These are phyloP conservation scores for Peromyscus eremicus DNA, from an alignment of 2,797 vertebrate species.

Conservation along the genomic window DNA sequence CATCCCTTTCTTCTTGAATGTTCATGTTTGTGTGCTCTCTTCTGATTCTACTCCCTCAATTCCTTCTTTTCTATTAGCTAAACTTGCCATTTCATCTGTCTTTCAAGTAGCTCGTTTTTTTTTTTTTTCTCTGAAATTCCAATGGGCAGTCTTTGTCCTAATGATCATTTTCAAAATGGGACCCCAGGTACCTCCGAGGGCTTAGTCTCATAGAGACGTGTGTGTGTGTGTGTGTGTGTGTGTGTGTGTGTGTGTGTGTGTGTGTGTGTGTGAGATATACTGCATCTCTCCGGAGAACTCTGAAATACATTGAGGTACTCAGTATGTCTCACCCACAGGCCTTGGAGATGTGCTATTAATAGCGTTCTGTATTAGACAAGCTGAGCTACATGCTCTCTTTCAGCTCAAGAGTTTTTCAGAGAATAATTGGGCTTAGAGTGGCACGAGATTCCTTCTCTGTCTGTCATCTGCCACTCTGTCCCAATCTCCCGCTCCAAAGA, in stretches of 20 bases:
- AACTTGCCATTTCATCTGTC: not conserved
- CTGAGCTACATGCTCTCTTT: not conserved
- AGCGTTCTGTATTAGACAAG: constrained; percentile 56
- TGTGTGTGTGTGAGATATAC: not conserved
- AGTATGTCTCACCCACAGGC: not conserved
- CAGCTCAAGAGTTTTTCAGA: constrained; percentile 51
- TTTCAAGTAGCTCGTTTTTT: not conserved
- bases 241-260: not conserved
- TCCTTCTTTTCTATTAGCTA: not conserved
- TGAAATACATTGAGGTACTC: not conserved
- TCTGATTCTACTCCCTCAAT: not conserved
- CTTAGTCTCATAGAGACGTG: not conserved
- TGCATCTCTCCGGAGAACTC: not conserved
- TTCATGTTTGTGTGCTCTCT: not conserved
- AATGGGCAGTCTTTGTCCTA: not conserved
- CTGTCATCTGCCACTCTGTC: not conserved
- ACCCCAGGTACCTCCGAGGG: not conserved
- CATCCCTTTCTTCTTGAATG: not conserved
- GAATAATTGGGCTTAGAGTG: constrained; percentile 35
- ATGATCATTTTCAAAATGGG: constrained; percentile 20
- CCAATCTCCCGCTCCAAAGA: not conserved
- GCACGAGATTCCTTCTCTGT: constrained; percentile 11
- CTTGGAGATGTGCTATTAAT: constrained; percentile 57
- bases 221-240: too few species aligned
- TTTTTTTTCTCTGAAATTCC: not conserved